Evolutionary conservation across 2,113 vertebrate species (phyloP).

Genomic region (Cacatua alba): DNA sequence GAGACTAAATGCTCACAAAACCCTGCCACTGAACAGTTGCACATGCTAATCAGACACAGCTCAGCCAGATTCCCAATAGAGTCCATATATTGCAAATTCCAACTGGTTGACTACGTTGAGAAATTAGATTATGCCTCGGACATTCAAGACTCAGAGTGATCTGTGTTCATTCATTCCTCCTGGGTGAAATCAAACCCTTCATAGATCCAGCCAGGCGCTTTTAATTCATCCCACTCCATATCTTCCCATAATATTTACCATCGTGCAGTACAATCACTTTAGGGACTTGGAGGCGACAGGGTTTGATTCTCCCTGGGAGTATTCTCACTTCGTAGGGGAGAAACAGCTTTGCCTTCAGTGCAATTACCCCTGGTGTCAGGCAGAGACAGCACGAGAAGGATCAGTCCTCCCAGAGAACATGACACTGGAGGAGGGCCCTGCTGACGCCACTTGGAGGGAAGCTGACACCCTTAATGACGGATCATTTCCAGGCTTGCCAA

Average conservation of each 20-base stretch:
- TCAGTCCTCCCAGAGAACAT: background rate
- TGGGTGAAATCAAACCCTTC: slow-evolving; percentile 40
- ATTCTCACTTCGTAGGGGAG: rapidly evolving
- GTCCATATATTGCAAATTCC: slow-evolving; percentile 43
- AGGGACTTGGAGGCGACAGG: background rate
- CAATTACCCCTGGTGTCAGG: background rate
- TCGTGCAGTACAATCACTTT: background rate
- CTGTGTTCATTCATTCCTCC: background rate
- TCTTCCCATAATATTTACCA: slow-evolving; percentile 27
- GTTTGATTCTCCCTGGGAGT: background rate
- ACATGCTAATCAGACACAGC: slow-evolving; percentile 48
- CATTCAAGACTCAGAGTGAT: background rate
- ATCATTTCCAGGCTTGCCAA: slow-evolving; percentile 21
- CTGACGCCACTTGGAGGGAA: background rate
- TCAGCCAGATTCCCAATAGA: slow-evolving; percentile 51
- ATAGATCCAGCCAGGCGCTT: background rate
- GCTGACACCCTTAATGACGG: background rate
- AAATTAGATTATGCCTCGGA: slow-evolving; percentile 50
- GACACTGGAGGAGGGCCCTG: background rate
- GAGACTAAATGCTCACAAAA: slow-evolving; percentile 46
- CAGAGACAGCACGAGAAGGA: background rate
- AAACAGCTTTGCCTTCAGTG: background rate
- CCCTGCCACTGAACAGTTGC: slow-evolving; percentile 55
- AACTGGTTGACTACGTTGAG: slow-evolving; percentile 41
- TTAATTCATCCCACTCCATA: slow-evolving; percentile 10